Evolutionary conservation across 92 coral and sea anemone genomes (phyloP), one percentile per base, ranked within the genome.

Genomic region (Montipora capitata): DNA sequence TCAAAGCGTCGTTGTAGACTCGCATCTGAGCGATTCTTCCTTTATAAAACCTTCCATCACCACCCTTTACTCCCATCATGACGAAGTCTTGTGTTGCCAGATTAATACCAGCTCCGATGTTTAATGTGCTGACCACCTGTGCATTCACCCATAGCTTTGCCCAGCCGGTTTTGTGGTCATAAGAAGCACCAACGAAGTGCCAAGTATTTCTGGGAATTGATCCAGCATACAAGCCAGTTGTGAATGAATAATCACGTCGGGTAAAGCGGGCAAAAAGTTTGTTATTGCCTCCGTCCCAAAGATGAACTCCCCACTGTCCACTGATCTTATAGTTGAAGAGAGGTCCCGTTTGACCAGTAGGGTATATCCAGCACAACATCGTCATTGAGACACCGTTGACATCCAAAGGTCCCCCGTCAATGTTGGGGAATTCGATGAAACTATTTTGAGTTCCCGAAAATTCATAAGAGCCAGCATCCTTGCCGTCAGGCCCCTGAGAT

Each of bases 171-270:
- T 52, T 35, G 3, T 54, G 18, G 39, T 89, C 86, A 64, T 94
- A 94, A 16, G 97, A 76, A 1, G 92, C 91, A 0, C 97, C 97
- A 5, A 94, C 92, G 10, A 75, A 94, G 14, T 77, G 80, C 97
- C 97, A 94, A 13, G 68, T 57, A 27, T 67, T 52, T 13, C 27
- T 64, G 5, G 57, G 78, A 16, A 82, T 13, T n/a, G 71, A 62
- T 38, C 51, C 51, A 8, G 6, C 51, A 45, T 5, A 49, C 44
- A 93, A 8, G 5, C 15, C 72, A 10, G 39, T 15, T 27, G 95
- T 85, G 39, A 56, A 45, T 2, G 74, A 52, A 63, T 84, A 45
- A 67, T 86, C 79, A 77, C 97, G 79, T 41, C 63, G 81, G 5
- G 76, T 73, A 17, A 92, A 63, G 17, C 95, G 95, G 3, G 72